These are phyloP conservation scores for Brachyrhaphis roseni DNA, from an alignment of 2,797 vertebrate genomes.

Conservation along the genomic window DNA sequence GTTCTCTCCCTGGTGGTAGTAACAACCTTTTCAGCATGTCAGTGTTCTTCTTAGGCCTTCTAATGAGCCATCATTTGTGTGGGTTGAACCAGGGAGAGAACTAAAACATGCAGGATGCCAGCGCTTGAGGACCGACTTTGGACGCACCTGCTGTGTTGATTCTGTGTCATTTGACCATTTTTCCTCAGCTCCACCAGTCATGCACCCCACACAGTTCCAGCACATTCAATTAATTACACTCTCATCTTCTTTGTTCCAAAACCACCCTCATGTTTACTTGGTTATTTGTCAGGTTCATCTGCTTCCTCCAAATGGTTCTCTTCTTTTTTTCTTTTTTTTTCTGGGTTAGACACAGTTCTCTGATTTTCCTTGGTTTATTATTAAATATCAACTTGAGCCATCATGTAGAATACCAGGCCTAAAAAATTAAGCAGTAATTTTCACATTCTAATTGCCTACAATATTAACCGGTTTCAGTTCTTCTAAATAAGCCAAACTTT, in stretches of 20 bases:
- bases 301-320: background rate
- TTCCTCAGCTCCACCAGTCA: background rate
- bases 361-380: background rate
- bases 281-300: background rate
- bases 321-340: background rate
- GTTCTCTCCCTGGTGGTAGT: too few relatives aligned
- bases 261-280: background rate
- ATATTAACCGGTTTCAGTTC: too few relatives aligned
- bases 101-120: too few relatives aligned
- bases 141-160: background rate
- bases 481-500: too few relatives aligned
- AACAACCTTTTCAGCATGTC: too few relatives aligned
- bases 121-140: too few relatives aligned
- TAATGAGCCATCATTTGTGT: too few relatives aligned
- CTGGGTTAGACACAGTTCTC: background rate
- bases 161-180: background rate
- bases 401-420: too few relatives aligned
- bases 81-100: too few relatives aligned
- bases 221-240: background rate
- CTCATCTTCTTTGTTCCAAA: background rate
- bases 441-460: too few relatives aligned
- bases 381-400: background rate
- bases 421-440: too few relatives aligned
- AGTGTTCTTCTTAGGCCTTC: too few relatives aligned
- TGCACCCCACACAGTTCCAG: background rate